These are phyloP conservation scores for Sciurus vulgaris DNA, from an alignment of 2,797 vertebrate genomes.

Conservation along the genomic window DNA sequence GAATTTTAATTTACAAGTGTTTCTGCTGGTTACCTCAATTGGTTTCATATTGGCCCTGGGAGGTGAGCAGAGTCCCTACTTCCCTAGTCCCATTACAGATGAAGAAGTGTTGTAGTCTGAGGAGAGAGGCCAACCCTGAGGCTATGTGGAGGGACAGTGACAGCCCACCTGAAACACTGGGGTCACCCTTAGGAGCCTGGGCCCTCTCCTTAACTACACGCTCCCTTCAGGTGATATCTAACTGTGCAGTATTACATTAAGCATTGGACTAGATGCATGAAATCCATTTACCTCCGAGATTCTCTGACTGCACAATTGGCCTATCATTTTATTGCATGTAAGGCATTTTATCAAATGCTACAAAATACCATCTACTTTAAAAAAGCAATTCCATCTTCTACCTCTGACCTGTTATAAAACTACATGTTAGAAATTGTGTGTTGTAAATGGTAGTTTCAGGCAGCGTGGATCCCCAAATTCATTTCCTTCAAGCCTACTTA, in stretches of 20 bases:
- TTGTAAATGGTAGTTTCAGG: background rate
- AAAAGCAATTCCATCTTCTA: slow-evolving; percentile 38
- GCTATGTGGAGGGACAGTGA: accelerated
- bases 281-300: background rate
- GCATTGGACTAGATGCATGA: no score
- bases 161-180: no score
- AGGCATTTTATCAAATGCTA: background rate
- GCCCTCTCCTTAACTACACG: accelerated
- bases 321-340: background rate
- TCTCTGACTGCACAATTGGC: background rate
- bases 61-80: background rate
- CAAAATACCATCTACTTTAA: slow-evolving; percentile 6
- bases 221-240: accelerated
- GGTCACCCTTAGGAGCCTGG: background rate
- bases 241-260: background rate
- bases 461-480: background rate
- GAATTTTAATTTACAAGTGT: background rate
- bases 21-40: background rate
- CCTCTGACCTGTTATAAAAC: background rate
- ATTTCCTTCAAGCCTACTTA: background rate
- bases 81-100: background rate
- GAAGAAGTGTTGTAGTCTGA: no score
- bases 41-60: background rate
- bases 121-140: background rate
- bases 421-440: background rate